Evolutionary conservation across 2,888 invertebrate species (phyloP), one percentile per base, ranked within the genome.

Genomic region (Drosophila falleni): DNA sequence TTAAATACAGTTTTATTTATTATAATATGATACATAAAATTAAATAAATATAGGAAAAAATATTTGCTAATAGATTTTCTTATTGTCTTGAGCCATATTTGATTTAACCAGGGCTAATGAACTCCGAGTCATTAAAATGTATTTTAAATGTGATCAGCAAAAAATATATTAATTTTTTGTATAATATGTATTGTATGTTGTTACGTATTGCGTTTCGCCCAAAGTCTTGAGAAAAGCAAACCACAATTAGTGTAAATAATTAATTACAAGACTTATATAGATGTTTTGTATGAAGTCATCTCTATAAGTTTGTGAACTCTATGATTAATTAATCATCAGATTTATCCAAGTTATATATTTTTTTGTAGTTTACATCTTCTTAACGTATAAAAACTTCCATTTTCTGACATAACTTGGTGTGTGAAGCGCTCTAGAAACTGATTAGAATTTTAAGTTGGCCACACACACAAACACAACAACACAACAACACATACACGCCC

Each of bases 41-140:
- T 41, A 3, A 11, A 3, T 5, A 46, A 19, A 16, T 15, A 16
- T 31, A 39, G 6, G 37, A 42, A 39, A 39, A 16, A 42, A 16
- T 61, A n/a, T 61, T 44, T 16, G n/a, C n/a, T 13, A 35, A 35
- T 56, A 41, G n/a, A 41, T 19, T n/a, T 37, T 37, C n/a, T n/a
- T 37, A 19, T 29, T 15, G 62, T 50, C 50, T 33, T 26, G 19
- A 26, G 62, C 42, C 11, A 19, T 35, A 11, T 23, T 46, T 16
- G 29, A 26, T 59, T 29, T 59, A 29, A 37, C 37, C 26, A 19
- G 29, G 81, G 66, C 86, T 80, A 81, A 86, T 81, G 86, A 81
- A 81, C 86, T 82, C 74, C 41, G 65, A 29, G 76, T 59, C 49
- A 76, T 76, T 71, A 71, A 74, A 74, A 76, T 58, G 61, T 67